Evolutionary conservation across 2,797 vertebrate genomes (phyloP).

Genomic region (Nannoperca obscura): DNA sequence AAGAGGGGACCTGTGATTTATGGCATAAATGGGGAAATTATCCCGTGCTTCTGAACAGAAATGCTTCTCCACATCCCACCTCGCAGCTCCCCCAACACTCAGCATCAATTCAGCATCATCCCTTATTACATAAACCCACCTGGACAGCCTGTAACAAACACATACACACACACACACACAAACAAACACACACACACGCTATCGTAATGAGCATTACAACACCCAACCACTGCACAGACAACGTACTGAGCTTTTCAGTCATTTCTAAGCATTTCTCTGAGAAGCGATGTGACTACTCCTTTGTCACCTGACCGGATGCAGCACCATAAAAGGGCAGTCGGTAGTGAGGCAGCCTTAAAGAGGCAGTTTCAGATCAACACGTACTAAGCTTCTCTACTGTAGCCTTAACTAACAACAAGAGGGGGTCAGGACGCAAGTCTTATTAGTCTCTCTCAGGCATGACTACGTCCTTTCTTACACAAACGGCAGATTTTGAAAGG

Average conservation of each 20-base stretch:
- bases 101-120: conserved; percentile 45
- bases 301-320: conserved; percentile 87
- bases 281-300: conserved; percentile 80
- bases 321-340: conserved; percentile 84
- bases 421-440: conserved; percentile 61
- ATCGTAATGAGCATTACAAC: conserved; percentile 62
- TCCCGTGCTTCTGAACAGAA: conserved; percentile 53
- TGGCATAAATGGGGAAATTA: conserved; percentile 53
- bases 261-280: conserved; percentile 86
- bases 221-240: conserved; percentile 62
- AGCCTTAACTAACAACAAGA: conserved; percentile 73
- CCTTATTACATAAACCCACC: conserved; percentile 82
- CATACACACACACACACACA: conserved; percentile 41
- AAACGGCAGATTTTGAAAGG: conserved; percentile 19
- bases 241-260: conserved; percentile 82
- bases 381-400: conserved; percentile 59
- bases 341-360: conserved; percentile 87
- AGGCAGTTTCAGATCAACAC: conserved; percentile 64
- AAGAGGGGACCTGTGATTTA: conserved; percentile 63
- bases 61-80: conserved; percentile 50
- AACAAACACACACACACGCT: conserved; percentile 22
- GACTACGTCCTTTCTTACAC: conserved; percentile 29
- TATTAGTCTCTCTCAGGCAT: conserved; percentile 50
- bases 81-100: conserved; percentile 50
- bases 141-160: conserved; percentile 65